These are phyloP conservation scores for Philaenus spumarius DNA, from an alignment of 1,140 invertebrate genomes.

Conservation along the genomic window DNA sequence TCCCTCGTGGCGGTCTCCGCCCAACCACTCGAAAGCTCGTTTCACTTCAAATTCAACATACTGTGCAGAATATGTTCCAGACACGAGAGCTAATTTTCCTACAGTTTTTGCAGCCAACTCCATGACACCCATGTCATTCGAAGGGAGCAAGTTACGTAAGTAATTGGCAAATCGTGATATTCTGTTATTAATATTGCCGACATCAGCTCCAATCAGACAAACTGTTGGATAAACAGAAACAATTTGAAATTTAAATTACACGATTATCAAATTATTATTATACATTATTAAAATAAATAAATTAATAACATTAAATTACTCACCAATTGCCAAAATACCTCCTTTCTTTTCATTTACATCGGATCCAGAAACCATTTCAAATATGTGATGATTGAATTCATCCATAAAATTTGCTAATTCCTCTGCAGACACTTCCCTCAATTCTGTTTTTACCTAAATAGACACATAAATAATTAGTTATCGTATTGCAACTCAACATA, in stretches of 20 bases:
- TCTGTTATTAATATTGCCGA: conserved; percentile 82
- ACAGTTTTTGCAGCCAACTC: conserved; percentile 93
- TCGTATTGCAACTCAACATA: too few relatives aligned
- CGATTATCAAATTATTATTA: not conserved
- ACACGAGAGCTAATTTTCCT: conserved; percentile 82
- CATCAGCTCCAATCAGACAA: conserved; percentile 85
- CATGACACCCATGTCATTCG: conserved; percentile 87
- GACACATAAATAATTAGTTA: conserved; percentile 1
- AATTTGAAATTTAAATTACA: not conserved
- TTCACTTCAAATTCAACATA: conserved; percentile 97
- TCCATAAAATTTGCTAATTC: conserved; percentile 87
- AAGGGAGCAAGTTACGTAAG: conserved; percentile 80
- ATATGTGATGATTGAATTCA: conserved; percentile 92
- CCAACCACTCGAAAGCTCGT: conserved; percentile 88
- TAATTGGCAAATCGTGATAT: conserved; percentile 92
- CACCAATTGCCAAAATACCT: conserved; percentile 89
- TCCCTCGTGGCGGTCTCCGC: conserved; percentile 80
- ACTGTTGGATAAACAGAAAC: conserved; percentile 45
- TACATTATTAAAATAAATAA: not conserved
- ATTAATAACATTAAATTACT: conserved; percentile 28
- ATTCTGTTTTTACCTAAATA: conserved; percentile 63
- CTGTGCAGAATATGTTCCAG: conserved; percentile 87
- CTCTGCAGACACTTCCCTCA: conserved; percentile 86
- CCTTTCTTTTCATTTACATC: conserved; percentile 94
- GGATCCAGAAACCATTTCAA: conserved; percentile 89